Evolutionary conservation across 2,888 invertebrate species (phyloP), one percentile per base, ranked within the genome.

Genomic region (Phengaris alcon): DNA sequence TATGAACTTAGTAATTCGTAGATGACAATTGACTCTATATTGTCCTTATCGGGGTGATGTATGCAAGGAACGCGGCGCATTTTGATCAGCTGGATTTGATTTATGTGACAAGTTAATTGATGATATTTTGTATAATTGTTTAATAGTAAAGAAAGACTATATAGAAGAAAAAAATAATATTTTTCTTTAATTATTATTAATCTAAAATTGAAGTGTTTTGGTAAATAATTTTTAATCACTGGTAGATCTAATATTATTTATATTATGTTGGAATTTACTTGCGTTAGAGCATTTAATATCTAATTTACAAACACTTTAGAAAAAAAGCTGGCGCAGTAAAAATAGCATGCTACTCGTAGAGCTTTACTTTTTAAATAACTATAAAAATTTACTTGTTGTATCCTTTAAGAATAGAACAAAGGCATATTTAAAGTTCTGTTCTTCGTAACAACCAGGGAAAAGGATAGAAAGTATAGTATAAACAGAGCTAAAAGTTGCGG

Each of bases 381-480:
- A 72, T 72, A 72, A 72, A 72, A 72, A 52, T 70, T 22, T 10
- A 22, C 15, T 51, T 6, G 22, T 52, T 15, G 52, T 52, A 35
- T 72, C 35, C 72, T 72, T 68, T 10, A 46, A 70, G 57, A 75
- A 76, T 73, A 78, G 75, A 74, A 74, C 76, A 78, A 77, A 76
- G 69, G 75, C 68, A 68, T 68, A 70, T 52, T 75, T 79, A 76
- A 80, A 77, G 77, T 78, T 35, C 1, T 78, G 77, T 78, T 59
- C 35, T 35, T 13, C 35, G 64, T 44, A 64, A 64, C 35, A 12
- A 35, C 35, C 15, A 44, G 64, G 12, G 35, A 22, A 35, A 64
- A 6, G 85, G 88, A 83, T 72, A 72, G 92, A 93, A 92, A 93
- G 90, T 86, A 22, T 22, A 35, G 35, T 4, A 83, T 84, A 70